Conservation (phyloP, 2,797 vertebrate genomes). For the Arrhamphus sclerolepis region DNA sequence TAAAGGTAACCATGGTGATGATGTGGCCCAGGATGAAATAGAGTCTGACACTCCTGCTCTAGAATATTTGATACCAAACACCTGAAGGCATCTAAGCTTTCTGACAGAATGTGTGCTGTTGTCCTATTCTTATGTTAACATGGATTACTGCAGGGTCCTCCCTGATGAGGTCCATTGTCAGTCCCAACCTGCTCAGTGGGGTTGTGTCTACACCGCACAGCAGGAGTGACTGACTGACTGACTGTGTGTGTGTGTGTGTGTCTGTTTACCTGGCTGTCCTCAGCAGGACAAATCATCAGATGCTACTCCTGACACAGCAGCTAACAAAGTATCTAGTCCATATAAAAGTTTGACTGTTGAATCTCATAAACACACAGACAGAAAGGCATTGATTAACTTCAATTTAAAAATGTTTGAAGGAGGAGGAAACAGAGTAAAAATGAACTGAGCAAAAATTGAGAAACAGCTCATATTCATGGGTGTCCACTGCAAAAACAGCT, state of each 20-base stretch:
- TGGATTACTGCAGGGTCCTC: constrained; percentile 59
- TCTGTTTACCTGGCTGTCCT: constrained; percentile 29
- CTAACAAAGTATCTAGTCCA: no score
- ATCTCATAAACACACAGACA: no score
- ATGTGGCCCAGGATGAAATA: no score
- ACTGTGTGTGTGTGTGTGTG: constrained; percentile 25
- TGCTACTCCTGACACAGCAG: no score
- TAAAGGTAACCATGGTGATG: no score
- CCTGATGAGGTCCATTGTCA: constrained; percentile 69
- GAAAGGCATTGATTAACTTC: no score
- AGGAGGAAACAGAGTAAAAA: no score
- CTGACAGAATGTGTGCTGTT: constrained; percentile 13
- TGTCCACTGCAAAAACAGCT: no score
- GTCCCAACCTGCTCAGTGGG: constrained; percentile 59
- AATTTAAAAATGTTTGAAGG: no score
- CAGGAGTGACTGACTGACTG: constrained; percentile 58
- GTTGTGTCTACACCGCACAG: constrained; percentile 76
- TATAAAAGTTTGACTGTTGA: no score
- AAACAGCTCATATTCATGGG: no score
- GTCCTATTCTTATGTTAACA: constrained; percentile 73
- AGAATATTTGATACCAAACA: constrained; percentile 18
- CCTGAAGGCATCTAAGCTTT: constrained; percentile 23
- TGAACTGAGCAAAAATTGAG: no score
- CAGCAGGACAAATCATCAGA: background rate
- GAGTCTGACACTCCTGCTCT: background rate